A percentile compares a stretch with the other conserved stretches of the same genome.
phyloP scores from a whole-genome alignment of 2,888 invertebrate genomes.

The Tipula vernalis region DNA sequence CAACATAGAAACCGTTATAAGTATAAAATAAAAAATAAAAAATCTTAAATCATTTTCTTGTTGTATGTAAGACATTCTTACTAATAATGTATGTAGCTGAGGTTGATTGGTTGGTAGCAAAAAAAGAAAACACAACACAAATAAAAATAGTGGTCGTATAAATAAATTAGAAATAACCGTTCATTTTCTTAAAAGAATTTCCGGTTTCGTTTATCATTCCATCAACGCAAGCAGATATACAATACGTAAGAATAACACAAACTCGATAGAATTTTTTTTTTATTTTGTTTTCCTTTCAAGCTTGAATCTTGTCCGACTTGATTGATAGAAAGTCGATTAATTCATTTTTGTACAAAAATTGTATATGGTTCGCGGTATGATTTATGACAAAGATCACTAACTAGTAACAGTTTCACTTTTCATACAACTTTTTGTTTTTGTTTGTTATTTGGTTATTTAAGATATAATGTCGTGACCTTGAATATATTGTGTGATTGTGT shows the following conservation, averaged over 20 bases:
- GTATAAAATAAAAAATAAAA: neutral
- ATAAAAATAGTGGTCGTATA: neutral
- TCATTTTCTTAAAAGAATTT: neutral
- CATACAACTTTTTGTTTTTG: neutral
- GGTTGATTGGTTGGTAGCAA: neutral
- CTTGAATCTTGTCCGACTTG: neutral
- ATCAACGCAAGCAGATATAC: neutral
- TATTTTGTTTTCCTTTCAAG: neutral
- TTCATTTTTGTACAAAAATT: neutral
- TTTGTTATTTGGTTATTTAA: neutral
- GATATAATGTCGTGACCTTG: neutral
- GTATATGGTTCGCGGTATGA: neutral
- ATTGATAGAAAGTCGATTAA: neutral
- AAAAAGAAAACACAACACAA: neutral
- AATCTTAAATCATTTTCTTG: neutral
- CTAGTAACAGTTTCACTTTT: neutral
- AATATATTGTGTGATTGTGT: neutral
- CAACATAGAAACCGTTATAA: neutral
- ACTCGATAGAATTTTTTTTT: neutral
- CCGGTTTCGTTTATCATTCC: neutral
- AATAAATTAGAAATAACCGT: neutral
- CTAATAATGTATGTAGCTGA: neutral
- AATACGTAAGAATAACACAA: neutral
- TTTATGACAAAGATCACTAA: neutral
- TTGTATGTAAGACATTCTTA: neutral